A percentile compares a stretch with the other conserved stretches of the same genome.
Evolutionary conservation across 2,888 invertebrate genomes (phyloP).

Genomic region (Octonoba sinensis): DNA sequence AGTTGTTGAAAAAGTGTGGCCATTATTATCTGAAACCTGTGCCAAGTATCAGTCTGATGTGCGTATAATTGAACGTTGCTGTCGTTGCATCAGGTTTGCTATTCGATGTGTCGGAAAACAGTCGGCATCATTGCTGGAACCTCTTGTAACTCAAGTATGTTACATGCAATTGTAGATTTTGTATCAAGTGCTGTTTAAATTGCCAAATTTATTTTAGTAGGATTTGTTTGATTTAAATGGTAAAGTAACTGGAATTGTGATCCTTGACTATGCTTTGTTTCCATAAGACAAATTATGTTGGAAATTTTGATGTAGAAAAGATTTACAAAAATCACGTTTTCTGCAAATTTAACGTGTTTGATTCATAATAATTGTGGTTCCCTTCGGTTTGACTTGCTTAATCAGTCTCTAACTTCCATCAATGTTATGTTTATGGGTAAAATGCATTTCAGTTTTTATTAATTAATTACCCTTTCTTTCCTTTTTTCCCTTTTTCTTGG

Average conservation of each 20-base stretch:
- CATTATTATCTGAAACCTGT: conserved; percentile 83
- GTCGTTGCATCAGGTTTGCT: conserved; percentile 89
- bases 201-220: not conserved
- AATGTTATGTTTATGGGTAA: too few species aligned
- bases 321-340: too few species aligned
- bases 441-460: too few species aligned
- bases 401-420: too few species aligned
- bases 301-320: too few species aligned
- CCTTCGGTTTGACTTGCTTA: too few species aligned
- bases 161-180: conserved; percentile 9
- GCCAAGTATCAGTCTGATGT: conserved; percentile 85
- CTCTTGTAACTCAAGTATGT: conserved; percentile 83
- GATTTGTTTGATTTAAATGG: not conserved
- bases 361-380: too few species aligned
- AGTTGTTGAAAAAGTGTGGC: conserved; percentile 81
- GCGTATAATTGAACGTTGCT: conserved; percentile 91
- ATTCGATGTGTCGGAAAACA: conserved; percentile 87
- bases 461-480: too few species aligned
- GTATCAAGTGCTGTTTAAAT: conserved; percentile 1
- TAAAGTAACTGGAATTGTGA: not conserved
- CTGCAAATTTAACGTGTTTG: too few species aligned
- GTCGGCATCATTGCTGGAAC: conserved; percentile 82
- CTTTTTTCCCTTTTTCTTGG: too few species aligned
- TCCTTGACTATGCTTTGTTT: not conserved
- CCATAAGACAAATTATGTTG: too few species aligned